phyloP scores from a whole-genome alignment of 2,797 vertebrate species.

The Amblyopsis hoosieri region DNA sequence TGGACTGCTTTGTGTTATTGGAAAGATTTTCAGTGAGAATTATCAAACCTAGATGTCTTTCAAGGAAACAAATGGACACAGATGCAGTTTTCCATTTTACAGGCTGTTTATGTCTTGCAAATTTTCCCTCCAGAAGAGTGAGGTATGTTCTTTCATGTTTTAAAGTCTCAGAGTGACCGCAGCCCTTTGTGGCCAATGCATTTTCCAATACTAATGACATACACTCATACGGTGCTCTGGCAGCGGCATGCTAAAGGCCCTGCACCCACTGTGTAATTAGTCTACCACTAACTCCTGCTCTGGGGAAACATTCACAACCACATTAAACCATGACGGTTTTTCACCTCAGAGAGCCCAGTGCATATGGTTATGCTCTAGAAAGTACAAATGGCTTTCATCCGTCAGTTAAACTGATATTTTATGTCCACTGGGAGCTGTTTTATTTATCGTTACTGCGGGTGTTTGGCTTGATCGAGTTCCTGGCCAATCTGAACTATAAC shows the following conservation, averaged over 20 bases:
- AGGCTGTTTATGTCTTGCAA: conserved; percentile 82
- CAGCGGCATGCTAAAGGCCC: conserved; percentile 61
- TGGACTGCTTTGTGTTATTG: conserved; percentile 69
- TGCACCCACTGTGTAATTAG: conserved; percentile 77
- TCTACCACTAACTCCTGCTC: conserved; percentile 77
- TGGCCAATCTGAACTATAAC: conserved; percentile 5
- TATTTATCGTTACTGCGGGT: conserved; percentile 24
- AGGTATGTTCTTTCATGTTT: conserved; percentile 79
- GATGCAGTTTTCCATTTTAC: conserved; percentile 84
- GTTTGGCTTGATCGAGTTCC: conserved; percentile 31
- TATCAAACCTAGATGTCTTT: conserved; percentile 76
- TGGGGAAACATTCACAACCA: conserved; percentile 79
- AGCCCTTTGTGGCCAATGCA: conserved; percentile 72
- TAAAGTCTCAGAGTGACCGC: conserved; percentile 75
- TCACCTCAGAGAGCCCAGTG: conserved; percentile 65
- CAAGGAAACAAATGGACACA: conserved; percentile 79
- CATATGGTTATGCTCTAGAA: conserved; percentile 66
- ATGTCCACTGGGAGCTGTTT: conserved; percentile 36
- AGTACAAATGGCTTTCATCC: conserved; percentile 65
- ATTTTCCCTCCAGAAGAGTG: conserved; percentile 75
- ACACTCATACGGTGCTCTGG: conserved; percentile 75
- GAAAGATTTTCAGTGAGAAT: conserved; percentile 75
- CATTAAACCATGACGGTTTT: conserved; percentile 76
- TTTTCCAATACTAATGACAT: conserved; percentile 83
- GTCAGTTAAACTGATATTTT: conserved; percentile 55